Evolutionary conservation across 2,797 vertebrate species (phyloP), one percentile per base, ranked within the genome.

Genomic region (Malacoctenus gilli): DNA sequence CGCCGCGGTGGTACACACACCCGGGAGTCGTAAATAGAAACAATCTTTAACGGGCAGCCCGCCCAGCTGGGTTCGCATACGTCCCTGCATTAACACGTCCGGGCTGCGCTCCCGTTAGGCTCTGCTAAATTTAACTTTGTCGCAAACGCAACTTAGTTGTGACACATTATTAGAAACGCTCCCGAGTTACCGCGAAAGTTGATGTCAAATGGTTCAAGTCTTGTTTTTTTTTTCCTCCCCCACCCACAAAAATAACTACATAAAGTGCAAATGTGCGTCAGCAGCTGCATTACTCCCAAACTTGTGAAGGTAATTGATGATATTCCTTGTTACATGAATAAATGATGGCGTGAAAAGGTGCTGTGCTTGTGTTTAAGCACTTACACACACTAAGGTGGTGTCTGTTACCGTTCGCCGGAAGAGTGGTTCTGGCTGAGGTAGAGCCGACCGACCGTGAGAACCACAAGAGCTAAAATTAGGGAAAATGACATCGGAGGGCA

Each of bases 391-490:
- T 5, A 5, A 19, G 34, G 21, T 12, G 49, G 68, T 58, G 23
- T 62, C 25, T 57, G 31, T 60, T 14, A 62, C 34, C 32, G 11
- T 56, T 53, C 40, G 16, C 53, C 13, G 4, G 49, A 38, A 54
- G 41, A 60, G 58, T n/a, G 28, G 49, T 42, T 63, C 47, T 23
- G 52, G 52, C 44, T 4, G 31, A 73, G 68, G 53, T 66, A 21
- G 62, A 59, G 64, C 72, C 40, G 75, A 68, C 73, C 42, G 16
- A 68, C 65, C 53, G 39, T 72, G 66, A 76, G 62, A 83, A 73
- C 72, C 77, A 58, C 57, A 57, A 21, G 62, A 75, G 80, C 79
- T 86, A 85, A 85, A 81, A 83, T 86, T 86, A 86, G 75, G 61
- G 15, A 72, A 81, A 63, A 58, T 80, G 83, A 80, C 79, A 83